Conservation (phyloP, 2,888 invertebrate genomes). For the Minunthozetes semirufus region DNA sequence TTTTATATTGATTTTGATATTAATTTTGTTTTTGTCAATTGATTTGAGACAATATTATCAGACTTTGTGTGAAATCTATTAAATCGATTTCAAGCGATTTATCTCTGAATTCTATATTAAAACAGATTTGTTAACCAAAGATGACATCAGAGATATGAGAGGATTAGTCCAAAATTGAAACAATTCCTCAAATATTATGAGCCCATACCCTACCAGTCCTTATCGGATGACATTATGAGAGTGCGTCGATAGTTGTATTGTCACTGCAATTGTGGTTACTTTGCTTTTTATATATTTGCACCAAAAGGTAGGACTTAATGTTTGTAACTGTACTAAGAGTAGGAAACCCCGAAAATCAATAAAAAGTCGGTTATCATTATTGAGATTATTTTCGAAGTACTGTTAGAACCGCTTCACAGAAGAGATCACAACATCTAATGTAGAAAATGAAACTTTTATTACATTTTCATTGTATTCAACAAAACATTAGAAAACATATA, state of each 20-base stretch:
- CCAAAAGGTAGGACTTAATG: slow-evolving; percentile 4
- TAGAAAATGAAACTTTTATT: no score
- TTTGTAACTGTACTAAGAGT: not conserved
- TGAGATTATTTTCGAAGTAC: not conserved
- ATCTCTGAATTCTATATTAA: no score
- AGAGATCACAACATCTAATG: not conserved
- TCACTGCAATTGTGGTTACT: slow-evolving; percentile 18
- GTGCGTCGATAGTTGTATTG: not conserved
- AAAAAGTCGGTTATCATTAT: slow-evolving; percentile 9
- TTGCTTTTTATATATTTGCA: slow-evolving; percentile 5
- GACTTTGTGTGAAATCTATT: no score
- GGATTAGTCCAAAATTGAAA: not conserved
- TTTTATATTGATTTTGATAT: no score
- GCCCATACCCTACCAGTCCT: not conserved
- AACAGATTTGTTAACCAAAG: no score
- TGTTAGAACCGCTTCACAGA: not conserved
- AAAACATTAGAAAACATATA: no score
- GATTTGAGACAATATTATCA: no score
- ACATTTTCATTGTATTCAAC: no score
- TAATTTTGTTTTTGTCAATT: no score
- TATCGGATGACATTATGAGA: not conserved
- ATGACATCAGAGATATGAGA: no score
- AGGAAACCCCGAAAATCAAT: not conserved
- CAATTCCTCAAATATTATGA: not conserved
- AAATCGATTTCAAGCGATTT: no score